These are phyloP conservation scores for Lottia gigantea DNA, from an alignment of 2,888 invertebrate species.

Conservation along the genomic window DNA sequence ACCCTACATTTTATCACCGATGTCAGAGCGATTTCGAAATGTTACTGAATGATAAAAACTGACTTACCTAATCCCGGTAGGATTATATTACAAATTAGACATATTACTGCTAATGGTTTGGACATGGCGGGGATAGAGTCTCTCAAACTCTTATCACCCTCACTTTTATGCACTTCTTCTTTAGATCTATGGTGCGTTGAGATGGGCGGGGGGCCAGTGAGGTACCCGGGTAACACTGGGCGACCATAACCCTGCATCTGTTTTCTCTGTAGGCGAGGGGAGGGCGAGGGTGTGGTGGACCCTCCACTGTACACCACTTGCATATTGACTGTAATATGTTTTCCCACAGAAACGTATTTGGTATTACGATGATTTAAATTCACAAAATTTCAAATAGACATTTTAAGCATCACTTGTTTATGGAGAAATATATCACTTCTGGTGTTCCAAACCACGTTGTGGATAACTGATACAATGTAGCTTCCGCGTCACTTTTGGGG, in stretches of 20 bases:
- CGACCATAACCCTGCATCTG: constrained; percentile 44
- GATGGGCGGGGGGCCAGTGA: constrained; percentile 30
- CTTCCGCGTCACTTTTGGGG: too few relatives aligned
- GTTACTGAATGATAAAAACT: too few relatives aligned
- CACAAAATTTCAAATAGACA: too few relatives aligned
- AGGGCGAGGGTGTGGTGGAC: constrained; percentile 50
- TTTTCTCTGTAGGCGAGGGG: constrained; percentile 51
- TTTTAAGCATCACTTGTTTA: too few relatives aligned
- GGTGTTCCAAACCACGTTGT: too few relatives aligned
- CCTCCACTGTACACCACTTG: constrained; percentile 58
- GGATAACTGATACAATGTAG: too few relatives aligned
- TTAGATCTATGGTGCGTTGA: constrained; percentile 31
- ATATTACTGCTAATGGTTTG: constrained; percentile 52
- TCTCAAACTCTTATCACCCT: constrained; percentile 47
- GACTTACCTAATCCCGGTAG: constrained; percentile 60
- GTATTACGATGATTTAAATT: too few relatives aligned
- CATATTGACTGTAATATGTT: constrained; percentile 31
- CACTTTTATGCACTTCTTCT: constrained; percentile 26
- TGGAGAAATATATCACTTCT: too few relatives aligned
- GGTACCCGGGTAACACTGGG: constrained; percentile 51
- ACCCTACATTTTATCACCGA: too few relatives aligned
- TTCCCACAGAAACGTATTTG: too few relatives aligned
- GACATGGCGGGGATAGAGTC: constrained; percentile 62
- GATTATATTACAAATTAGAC: constrained; percentile 56
- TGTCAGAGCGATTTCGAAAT: too few relatives aligned